Percentiles rank a stretch among this genome's conserved stretches.
Evolutionary conservation across 1,140 invertebrate species (phyloP).

Genomic region (Drosophila seguyi): DNA sequence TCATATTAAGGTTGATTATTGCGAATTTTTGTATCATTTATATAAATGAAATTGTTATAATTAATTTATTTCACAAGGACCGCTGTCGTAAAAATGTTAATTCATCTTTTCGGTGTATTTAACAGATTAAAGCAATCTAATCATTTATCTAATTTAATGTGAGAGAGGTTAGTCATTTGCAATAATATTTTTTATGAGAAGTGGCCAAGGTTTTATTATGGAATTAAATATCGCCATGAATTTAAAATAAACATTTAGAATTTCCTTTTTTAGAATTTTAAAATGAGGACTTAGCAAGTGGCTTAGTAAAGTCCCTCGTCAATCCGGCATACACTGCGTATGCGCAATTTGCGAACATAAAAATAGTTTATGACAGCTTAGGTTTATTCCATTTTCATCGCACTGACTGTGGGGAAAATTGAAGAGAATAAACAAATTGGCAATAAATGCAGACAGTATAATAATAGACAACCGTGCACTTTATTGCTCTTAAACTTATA

Average conservation of each 20-base stretch:
- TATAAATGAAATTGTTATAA: no score
- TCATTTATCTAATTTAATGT: background rate
- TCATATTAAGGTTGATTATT: background rate
- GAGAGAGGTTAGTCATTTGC: background rate
- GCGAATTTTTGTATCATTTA: background rate
- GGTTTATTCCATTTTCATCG: conserved; percentile 5
- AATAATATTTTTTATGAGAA: background rate
- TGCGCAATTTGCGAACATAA: conserved; percentile 10
- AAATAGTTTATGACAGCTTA: conserved; percentile 22
- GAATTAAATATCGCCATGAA: background rate
- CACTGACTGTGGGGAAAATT: background rate
- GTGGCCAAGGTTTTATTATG: background rate
- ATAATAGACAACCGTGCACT: background rate
- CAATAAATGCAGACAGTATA: background rate
- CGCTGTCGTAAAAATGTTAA: background rate
- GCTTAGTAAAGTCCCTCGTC: background rate
- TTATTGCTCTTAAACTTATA: background rate
- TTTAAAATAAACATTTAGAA: background rate
- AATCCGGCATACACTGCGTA: background rate
- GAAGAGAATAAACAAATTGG: background rate
- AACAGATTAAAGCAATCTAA: background rate
- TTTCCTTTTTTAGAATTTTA: background rate
- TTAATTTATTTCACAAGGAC: no score
- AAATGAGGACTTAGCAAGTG: conserved; percentile 3
- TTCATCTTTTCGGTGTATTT: background rate